Conservation (phyloP, 2,888 invertebrate species). For the Itoplectis maculator region DNA sequence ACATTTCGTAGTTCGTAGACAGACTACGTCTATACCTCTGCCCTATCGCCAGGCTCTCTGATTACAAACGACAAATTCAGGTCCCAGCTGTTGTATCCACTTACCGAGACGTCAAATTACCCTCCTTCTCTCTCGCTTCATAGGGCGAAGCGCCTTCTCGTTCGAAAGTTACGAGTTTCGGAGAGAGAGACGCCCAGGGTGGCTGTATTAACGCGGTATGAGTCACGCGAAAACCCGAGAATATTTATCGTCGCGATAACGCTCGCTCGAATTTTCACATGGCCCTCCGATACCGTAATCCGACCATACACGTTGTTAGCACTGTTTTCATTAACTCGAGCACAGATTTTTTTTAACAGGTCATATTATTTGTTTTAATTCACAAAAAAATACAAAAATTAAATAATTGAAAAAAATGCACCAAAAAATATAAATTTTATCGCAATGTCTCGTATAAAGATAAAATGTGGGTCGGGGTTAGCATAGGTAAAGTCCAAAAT, state of each 20-base stretch:
- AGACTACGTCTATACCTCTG: background rate
- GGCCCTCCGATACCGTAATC: conserved; percentile 5
- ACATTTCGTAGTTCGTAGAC: background rate
- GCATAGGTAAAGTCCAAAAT: too few relatives aligned
- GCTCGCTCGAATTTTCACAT: conserved; percentile 36
- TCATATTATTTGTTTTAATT: background rate
- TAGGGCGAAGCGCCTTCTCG: background rate
- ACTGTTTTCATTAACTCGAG: background rate
- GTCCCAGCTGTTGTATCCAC: conserved; percentile 36
- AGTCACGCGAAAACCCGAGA: background rate
- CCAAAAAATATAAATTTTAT: too few relatives aligned
- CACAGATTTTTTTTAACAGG: background rate
- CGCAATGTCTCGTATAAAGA: too few relatives aligned
- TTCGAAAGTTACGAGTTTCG: conserved; percentile 23
- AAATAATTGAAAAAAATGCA: background rate
- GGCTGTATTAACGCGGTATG: background rate
- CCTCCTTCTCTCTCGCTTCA: background rate
- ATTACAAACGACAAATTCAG: conserved; percentile 28
- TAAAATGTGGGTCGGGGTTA: too few relatives aligned
- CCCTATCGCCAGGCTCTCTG: background rate
- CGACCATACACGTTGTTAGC: background rate
- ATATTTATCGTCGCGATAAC: conserved; percentile 28
- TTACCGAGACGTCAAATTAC: conserved; percentile 11
- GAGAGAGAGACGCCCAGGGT: background rate
- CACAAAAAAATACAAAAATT: background rate